These are phyloP conservation scores for Melanitta fusca DNA, from an alignment of 2,797 vertebrate genomes.

Conservation along the genomic window DNA sequence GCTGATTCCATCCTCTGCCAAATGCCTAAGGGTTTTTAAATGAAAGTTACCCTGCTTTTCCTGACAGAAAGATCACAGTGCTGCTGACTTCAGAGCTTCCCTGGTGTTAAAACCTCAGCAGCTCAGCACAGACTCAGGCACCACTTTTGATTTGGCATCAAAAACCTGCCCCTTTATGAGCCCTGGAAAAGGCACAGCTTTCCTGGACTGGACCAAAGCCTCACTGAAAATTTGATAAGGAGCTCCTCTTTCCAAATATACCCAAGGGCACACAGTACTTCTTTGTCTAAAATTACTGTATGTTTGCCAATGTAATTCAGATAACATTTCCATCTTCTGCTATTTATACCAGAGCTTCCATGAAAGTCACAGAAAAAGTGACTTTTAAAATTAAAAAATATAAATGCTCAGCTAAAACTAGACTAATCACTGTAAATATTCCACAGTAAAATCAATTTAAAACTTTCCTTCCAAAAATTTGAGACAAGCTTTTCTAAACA, in stretches of 20 bases:
- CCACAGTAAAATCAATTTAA: not conserved
- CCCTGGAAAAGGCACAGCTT: not conserved
- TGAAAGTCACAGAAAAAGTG: not conserved
- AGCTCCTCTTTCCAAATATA: slow-evolving; percentile 4
- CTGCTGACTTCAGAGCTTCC: not conserved
- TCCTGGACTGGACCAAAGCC: not conserved
- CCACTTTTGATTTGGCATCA: not conserved
- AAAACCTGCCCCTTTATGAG: not conserved
- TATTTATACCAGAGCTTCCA: not conserved
- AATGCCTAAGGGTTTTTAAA: not conserved
- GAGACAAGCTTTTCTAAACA: slow-evolving; percentile 9
- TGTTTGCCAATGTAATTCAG: not conserved
- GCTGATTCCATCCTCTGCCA: not conserved
- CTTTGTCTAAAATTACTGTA: not conserved
- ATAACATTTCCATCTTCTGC: not conserved
- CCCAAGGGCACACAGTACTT: not conserved
- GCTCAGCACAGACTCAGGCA: not conserved
- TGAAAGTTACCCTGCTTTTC: not conserved
- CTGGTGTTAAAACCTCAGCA: not conserved
- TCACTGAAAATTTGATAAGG: not conserved
- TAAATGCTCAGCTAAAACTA: not conserved
- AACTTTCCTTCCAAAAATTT: not conserved
- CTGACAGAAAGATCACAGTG: not conserved
- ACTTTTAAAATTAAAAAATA: not conserved
- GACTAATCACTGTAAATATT: not conserved